Conservation (phyloP, 2,888 invertebrate genomes). For the Papilio demoleus region DNA sequence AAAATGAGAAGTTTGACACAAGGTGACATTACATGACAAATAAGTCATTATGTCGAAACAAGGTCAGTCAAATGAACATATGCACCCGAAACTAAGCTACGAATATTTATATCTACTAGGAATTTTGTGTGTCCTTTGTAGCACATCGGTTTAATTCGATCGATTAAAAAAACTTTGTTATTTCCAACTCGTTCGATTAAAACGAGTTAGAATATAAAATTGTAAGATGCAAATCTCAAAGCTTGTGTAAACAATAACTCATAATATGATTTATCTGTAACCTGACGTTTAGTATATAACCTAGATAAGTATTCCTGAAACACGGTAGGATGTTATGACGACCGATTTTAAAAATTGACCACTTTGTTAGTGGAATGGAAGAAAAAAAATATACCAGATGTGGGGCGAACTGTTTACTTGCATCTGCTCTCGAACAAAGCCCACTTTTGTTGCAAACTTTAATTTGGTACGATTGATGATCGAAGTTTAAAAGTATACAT, state of each 20-base stretch:
- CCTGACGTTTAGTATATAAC: conserved; percentile 23
- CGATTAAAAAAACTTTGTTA: neutral
- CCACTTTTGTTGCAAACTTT: conserved; percentile 64
- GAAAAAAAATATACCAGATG: conserved; percentile 80
- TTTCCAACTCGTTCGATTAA: no score
- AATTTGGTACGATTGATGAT: conserved; percentile 55
- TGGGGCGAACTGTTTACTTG: conserved; percentile 74
- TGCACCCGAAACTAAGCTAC: neutral
- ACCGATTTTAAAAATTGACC: conserved; percentile 53
- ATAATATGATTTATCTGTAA: neutral
- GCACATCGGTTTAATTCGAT: no score
- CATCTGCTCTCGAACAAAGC: conserved; percentile 78
- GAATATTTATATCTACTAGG: neutral
- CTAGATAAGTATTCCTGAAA: conserved; percentile 35
- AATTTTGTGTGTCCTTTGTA: no score
- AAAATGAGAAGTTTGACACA: conserved; percentile 64
- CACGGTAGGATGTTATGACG: conserved; percentile 43
- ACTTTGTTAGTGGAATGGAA: conserved; percentile 66
- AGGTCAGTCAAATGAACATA: conserved; percentile 9
- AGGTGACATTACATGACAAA: conserved; percentile 38
- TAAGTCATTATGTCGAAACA: conserved; percentile 20
- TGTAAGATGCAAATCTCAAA: no score
- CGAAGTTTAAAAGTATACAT: conserved; percentile 37
- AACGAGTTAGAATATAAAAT: no score
- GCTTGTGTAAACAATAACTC: conserved; percentile 1